A percentile compares a stretch with the other conserved stretches of the same genome.
Evolutionary conservation across 2,797 vertebrate species (phyloP).

Genomic region (Uromys caudimaculatus): DNA sequence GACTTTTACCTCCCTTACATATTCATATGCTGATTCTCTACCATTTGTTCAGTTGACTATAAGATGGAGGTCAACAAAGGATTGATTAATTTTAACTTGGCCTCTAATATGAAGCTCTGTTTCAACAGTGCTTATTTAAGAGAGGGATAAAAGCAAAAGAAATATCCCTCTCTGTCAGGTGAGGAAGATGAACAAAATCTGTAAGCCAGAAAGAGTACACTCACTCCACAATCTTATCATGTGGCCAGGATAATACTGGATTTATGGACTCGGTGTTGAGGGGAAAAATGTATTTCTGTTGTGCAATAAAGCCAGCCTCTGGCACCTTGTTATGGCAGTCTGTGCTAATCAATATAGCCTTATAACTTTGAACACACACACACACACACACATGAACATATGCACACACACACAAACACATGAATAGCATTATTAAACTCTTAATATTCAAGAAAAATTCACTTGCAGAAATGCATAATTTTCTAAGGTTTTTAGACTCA

Average conservation of each 20-base stretch:
- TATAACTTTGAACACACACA: neutral
- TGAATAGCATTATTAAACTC: neutral
- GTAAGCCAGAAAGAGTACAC: neutral
- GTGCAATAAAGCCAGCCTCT: neutral
- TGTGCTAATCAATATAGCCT: neutral
- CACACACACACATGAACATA: neutral
- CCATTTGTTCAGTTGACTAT: neutral
- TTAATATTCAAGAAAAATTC: neutral
- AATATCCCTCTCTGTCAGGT: no score
- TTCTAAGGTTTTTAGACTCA: neutral
- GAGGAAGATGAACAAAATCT: neutral
- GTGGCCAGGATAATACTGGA: neutral
- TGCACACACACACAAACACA: neutral
- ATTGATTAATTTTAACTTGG: neutral
- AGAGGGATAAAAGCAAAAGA: fast-evolving
- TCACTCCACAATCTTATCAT: neutral
- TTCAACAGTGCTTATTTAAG: neutral
- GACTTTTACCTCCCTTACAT: fast-evolving
- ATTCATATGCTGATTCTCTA: neutral
- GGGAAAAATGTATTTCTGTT: neutral
- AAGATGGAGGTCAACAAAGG: neutral
- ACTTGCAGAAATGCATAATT: neutral
- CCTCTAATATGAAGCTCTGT: neutral
- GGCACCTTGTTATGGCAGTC: neutral
- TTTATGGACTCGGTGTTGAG: neutral